These are phyloP conservation scores for Mico argentatus DNA, from an alignment of 2,797 vertebrate species.

Conservation along the genomic window DNA sequence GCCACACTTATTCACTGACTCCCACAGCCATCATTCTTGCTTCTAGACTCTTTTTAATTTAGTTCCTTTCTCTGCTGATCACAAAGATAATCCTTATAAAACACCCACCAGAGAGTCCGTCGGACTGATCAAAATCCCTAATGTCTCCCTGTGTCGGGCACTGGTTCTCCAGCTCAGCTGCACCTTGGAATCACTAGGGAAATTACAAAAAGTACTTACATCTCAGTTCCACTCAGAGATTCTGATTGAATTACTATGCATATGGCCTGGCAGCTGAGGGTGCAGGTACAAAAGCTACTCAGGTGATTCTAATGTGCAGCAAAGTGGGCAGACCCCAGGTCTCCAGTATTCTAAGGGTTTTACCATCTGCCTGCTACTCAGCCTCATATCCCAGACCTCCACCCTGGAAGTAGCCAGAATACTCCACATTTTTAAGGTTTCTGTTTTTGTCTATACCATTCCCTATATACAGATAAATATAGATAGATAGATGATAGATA, in stretches of 20 bases:
- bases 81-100: background rate
- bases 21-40: background rate
- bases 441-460: background rate
- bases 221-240: background rate
- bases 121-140: background rate
- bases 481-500: too few species aligned
- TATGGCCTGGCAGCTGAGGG: background rate
- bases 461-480: background rate
- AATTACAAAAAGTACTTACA: background rate
- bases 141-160: too few species aligned
- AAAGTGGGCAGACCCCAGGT: background rate
- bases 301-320: background rate
- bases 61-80: background rate
- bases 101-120: background rate
- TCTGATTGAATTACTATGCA: background rate
- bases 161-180: background rate
- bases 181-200: background rate
- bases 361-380: too few species aligned
- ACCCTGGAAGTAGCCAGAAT: background rate
- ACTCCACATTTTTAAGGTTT: background rate
- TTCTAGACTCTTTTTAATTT: background rate
- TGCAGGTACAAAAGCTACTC: background rate
- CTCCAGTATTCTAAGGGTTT: background rate
- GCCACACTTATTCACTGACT: background rate
- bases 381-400: background rate